These are phyloP conservation scores for Plectrocnemia conspersa DNA, from an alignment of 1,140 invertebrate species.

Conservation along the genomic window DNA sequence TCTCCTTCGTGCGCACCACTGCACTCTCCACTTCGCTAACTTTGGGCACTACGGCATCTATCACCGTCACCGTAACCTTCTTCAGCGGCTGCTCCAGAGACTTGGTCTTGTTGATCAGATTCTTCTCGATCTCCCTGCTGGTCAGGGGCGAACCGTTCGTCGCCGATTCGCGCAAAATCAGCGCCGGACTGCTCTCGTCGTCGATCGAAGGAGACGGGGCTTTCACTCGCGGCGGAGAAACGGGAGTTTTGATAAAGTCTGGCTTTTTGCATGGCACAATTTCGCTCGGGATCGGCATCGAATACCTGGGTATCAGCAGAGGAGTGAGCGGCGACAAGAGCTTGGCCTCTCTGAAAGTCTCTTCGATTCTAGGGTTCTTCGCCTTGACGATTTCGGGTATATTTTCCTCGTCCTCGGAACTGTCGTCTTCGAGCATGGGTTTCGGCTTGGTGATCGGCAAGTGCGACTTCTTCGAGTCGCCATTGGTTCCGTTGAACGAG, in stretches of 20 bases:
- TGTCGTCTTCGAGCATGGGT: conserved; percentile 39
- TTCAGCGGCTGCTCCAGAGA: conserved; percentile 50
- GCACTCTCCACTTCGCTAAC: conserved; percentile 31
- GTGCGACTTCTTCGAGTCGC: conserved; percentile 45
- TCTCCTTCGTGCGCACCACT: conserved; percentile 24
- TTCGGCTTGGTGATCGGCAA: conserved; percentile 48
- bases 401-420: conserved; percentile 47
- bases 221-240: conserved; percentile 25
- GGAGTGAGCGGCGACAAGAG: conserved; percentile 16
- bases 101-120: conserved; percentile 65
- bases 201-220: neutral
- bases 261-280: conserved; percentile 14
- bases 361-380: conserved; percentile 1
- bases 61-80: conserved; percentile 50
- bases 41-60: conserved; percentile 30
- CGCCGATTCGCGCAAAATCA: conserved; percentile 23
- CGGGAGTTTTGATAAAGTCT: conserved; percentile 15
- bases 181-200: conserved; percentile 9
- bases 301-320: conserved; percentile 21
- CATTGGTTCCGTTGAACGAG: conserved; percentile 48
- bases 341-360: conserved; percentile 3
- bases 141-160: conserved; percentile 50
- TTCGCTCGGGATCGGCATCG: conserved; percentile 3
- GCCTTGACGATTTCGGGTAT: conserved; percentile 53
- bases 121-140: conserved; percentile 64